These are phyloP conservation scores for Cyrtorhinus lividipennis DNA, from an alignment of 1,140 invertebrate species.

Conservation along the genomic window DNA sequence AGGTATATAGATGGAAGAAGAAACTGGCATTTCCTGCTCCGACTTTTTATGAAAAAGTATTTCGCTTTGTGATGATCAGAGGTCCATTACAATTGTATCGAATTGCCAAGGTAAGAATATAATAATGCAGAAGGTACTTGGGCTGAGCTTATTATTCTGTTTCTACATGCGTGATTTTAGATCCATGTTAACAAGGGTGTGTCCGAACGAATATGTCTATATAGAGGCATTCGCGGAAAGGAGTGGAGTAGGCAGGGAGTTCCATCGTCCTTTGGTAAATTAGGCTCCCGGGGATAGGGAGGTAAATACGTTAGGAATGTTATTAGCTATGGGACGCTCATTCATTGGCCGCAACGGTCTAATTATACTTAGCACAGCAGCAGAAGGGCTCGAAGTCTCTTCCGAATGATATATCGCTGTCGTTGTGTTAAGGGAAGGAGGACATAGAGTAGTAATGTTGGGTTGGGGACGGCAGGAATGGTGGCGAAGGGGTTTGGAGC, in stretches of 20 bases:
- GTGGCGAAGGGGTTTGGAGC: background rate
- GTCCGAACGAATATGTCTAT: no score
- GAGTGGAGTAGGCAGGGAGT: background rate
- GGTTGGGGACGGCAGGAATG: background rate
- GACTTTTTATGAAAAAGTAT: no score
- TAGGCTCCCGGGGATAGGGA: background rate
- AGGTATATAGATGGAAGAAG: no score
- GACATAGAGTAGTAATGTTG: background rate
- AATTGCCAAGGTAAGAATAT: no score
- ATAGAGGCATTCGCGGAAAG: background rate
- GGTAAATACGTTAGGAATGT: constrained; percentile 9
- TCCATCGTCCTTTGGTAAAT: background rate
- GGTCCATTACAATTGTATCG: no score
- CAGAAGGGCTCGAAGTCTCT: background rate
- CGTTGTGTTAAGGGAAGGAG: background rate
- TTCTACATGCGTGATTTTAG: no score
- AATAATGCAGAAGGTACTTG: no score
- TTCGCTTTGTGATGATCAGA: no score
- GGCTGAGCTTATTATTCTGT: no score
- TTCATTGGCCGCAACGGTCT: constrained; percentile 6
- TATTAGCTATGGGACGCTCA: constrained; percentile 7
- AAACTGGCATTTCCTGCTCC: no score
- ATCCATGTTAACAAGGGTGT: no score
- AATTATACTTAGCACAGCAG: background rate
- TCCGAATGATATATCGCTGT: constrained; percentile 6